A percentile compares a stretch with the other conserved stretches of the same genome.
Evolutionary conservation across 2,113 vertebrate genomes (phyloP).

Genomic region (Callipepla californica): DNA sequence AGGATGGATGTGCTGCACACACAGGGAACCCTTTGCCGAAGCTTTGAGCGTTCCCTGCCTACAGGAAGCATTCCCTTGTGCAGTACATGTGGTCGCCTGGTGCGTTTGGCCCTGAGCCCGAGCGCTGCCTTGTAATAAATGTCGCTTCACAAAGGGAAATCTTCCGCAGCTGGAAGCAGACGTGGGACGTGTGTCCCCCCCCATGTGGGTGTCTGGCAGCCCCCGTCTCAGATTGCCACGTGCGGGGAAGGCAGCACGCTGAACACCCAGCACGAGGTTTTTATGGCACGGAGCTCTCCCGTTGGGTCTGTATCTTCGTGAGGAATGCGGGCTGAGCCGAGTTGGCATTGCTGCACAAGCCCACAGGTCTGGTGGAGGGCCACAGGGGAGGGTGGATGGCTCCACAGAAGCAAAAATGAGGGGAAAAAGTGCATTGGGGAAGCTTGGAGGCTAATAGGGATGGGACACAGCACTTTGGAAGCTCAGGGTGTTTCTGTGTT

Average conservation of each 20-base stretch:
- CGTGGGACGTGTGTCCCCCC: background rate
- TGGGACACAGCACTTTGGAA: background rate
- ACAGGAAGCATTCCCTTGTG: background rate
- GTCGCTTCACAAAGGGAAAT: background rate
- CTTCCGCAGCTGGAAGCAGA: background rate
- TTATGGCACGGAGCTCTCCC: background rate
- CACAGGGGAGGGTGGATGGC: background rate
- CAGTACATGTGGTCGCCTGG: background rate
- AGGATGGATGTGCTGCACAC: accelerated
- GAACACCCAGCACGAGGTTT: background rate
- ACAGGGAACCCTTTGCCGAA: background rate
- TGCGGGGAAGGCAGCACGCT: background rate
- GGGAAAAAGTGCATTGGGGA: background rate
- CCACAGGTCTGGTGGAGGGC: background rate
- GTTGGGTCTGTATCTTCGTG: background rate
- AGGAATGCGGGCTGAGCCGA: background rate
- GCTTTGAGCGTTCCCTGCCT: accelerated
- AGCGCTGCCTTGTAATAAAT: background rate
- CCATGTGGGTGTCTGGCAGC: background rate
- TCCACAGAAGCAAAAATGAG: background rate
- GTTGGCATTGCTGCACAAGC: background rate
- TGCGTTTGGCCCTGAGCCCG: background rate
- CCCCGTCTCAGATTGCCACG: accelerated
- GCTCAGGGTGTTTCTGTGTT: background rate
- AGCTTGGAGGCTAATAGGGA: background rate